These are phyloP conservation scores for Erannis defoliaria DNA, from an alignment of 2,888 invertebrate species.

Conservation along the genomic window DNA sequence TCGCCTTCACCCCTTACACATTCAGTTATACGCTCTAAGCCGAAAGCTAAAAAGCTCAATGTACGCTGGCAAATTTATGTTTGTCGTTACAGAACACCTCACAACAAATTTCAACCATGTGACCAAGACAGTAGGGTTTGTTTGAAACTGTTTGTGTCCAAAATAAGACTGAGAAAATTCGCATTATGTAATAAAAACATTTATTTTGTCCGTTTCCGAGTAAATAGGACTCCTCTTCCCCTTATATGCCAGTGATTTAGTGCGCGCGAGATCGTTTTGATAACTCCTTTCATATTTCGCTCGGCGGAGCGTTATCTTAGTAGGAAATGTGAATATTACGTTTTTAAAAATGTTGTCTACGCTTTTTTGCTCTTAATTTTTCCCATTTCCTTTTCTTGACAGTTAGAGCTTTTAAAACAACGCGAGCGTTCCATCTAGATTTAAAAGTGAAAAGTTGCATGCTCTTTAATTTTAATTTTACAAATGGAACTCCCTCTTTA, in stretches of 20 bases:
- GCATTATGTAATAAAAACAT: slow-evolving; percentile 86
- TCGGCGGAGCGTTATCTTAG: slow-evolving; percentile 80
- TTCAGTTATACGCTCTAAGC: slow-evolving; percentile 55
- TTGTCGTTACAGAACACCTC: slow-evolving; percentile 17
- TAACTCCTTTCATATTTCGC: slow-evolving; percentile 84
- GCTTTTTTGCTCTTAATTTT: slow-evolving; percentile 50
- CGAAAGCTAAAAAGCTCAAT: slow-evolving; percentile 47
- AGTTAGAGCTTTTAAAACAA: slow-evolving; percentile 55
- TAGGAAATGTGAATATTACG: slow-evolving; percentile 76
- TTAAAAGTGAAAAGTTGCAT: slow-evolving; percentile 34
- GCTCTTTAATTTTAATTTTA: slow-evolving; percentile 47
- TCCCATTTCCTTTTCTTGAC: slow-evolving; percentile 58
- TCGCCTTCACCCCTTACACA: slow-evolving; percentile 60
- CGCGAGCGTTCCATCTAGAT: slow-evolving; percentile 45
- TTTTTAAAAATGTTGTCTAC: slow-evolving; percentile 64
- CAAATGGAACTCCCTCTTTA: slow-evolving; percentile 50
- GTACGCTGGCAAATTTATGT: slow-evolving; percentile 29
- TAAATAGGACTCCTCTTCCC: slow-evolving; percentile 83
- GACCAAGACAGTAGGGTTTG: slow-evolving; percentile 42
- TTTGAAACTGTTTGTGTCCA: slow-evolving; percentile 46
- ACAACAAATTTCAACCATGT: slow-evolving; percentile 58
- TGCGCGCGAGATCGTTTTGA: slow-evolving; percentile 84
- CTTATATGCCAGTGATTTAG: slow-evolving; percentile 85
- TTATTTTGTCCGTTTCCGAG: slow-evolving; percentile 85
- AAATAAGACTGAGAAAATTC: slow-evolving; percentile 82